Conservation (phyloP, 2,888 invertebrate species). For the Andrena marginata region DNA sequence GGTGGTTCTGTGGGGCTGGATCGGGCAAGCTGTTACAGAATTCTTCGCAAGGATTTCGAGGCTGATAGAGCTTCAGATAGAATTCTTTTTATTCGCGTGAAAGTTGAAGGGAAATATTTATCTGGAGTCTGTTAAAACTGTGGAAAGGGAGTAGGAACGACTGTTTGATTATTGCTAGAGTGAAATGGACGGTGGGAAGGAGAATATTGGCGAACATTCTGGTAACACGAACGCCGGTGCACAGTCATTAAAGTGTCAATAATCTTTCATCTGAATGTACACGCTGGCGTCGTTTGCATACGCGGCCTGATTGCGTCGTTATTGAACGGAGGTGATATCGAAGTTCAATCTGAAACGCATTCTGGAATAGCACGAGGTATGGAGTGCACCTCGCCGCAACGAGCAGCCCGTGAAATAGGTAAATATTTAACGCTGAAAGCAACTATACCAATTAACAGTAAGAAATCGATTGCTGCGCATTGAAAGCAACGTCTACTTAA, state of each 20-base stretch:
- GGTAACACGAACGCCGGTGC: constrained; percentile 16
- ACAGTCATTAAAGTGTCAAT: constrained; percentile 31
- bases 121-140: too few relatives aligned
- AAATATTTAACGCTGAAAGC: background rate
- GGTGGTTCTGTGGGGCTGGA: background rate
- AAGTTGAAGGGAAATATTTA: too few relatives aligned
- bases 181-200: background rate
- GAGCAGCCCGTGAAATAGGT: constrained; percentile 11
- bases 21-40: background rate
- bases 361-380: background rate
- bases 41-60: too few relatives aligned
- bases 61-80: background rate
- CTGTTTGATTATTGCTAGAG: background rate
- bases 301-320: constrained; percentile 15
- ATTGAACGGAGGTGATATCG: constrained; percentile 9
- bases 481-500: background rate
- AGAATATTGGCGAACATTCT: constrained; percentile 13
- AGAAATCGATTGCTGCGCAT: background rate
- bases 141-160: too few relatives aligned
- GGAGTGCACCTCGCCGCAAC: background rate
- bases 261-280: constrained; percentile 25
- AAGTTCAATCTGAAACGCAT: constrained; percentile 19
- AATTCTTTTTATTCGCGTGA: background rate
- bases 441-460: background rate
- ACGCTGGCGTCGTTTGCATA: constrained; percentile 21